Evolutionary conservation across 1,140 invertebrate genomes (phyloP), one percentile per base, ranked within the genome.

Genomic region (Formica exsecta): DNA sequence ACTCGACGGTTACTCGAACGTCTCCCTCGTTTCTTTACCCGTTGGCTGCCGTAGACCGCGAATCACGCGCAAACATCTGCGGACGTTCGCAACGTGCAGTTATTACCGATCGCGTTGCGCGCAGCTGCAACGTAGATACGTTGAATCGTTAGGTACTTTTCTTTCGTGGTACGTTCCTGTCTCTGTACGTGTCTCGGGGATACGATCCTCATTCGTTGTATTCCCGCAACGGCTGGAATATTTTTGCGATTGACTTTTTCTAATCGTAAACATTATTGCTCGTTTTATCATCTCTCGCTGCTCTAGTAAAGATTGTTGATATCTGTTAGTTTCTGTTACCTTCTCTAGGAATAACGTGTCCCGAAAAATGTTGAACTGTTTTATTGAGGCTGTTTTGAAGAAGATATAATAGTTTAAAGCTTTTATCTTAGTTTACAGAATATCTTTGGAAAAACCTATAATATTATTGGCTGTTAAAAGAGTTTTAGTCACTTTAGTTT

Each of bases 71-170:
- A 71, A 22, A 62, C 54, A 70, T 62, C 41, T 44, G 48, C 16
- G 48, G 16, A 51, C 62, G 25, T 54, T 68, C 38, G 76, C 76
- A 80, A 87, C 68, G 85, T 66, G 85, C 87, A 76, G 80, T 91
- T 85, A 83, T 85, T 88, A 85, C 88, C 68, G 87, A 90, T 89
- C 77, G 64, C 84, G 79, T 74, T 76, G 73, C 61, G 36, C 88
- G 76, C 80, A 91, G 79, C 75, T 89, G 79, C 70, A 57, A 59
- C 87, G 51, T 44, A 74, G 85, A 84, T 90, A 90, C 89, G 89
- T 62, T 77, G 89, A 90, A 90, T 90, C 89, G 89, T 90, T 90
- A 90, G 77, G 48, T 83, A 70, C 81, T 65, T 90, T 90, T 90
- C 88, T 90, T 90, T 81, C 71, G 62, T 54, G 64, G 19, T 65